Evolutionary conservation across 2,797 vertebrate species (phyloP).

Genomic region (Trematomus bernacchii): DNA sequence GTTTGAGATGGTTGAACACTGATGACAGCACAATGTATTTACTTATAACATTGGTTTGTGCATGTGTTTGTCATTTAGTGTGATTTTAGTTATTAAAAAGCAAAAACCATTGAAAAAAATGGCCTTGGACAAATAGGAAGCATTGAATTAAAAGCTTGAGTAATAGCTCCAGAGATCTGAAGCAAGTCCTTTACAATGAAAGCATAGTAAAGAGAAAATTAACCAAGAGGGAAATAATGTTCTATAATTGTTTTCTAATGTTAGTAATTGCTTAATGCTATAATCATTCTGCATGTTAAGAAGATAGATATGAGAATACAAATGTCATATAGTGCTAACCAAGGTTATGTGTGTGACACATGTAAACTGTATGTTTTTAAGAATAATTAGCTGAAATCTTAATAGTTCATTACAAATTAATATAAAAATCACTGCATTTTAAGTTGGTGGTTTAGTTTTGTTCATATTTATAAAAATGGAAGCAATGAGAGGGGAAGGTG

Average conservation of each 20-base stretch:
- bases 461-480: neutral
- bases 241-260: neutral
- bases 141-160: conserved; percentile 4
- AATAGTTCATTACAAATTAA: neutral
- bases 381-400: neutral
- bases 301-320: neutral
- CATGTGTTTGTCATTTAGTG: neutral
- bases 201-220: neutral
- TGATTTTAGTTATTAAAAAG: neutral
- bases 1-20: neutral
- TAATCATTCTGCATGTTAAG: neutral
- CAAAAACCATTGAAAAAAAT: neutral
- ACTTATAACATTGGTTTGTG: neutral
- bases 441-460: neutral
- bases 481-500: neutral
- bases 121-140: neutral
- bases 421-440: neutral
- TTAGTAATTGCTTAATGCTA: neutral
- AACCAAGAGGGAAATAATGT: neutral
- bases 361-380: neutral
- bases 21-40: neutral
- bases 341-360: neutral
- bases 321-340: too few species aligned
- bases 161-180: neutral
- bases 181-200: neutral